A percentile compares a stretch with the other conserved stretches of the same genome.
These are phyloP conservation scores for Drosophila lowei DNA, from an alignment of 1,140 invertebrate species.

Conservation along the genomic window DNA sequence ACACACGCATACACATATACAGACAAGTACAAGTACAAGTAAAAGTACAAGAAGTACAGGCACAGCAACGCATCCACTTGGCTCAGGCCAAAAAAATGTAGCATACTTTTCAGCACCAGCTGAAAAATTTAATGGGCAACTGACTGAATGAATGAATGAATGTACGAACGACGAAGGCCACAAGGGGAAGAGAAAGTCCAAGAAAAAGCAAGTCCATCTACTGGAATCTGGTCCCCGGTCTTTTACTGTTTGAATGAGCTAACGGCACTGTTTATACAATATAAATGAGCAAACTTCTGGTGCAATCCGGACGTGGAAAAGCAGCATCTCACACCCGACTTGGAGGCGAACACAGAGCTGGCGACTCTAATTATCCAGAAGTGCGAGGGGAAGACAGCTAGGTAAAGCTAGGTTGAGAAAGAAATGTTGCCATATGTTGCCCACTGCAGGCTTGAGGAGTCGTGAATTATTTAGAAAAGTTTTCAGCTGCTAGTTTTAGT, in stretches of 20 bases:
- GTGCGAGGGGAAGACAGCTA: neutral
- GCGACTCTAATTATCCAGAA: conserved; percentile 54
- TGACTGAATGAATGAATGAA: conserved; percentile 13
- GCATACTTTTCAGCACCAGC: conserved; percentile 40
- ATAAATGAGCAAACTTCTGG: conserved; percentile 74
- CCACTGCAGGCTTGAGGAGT: too few relatives aligned
- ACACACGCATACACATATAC: conserved; percentile 4
- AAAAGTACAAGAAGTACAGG: neutral
- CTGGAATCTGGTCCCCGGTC: conserved; percentile 3
- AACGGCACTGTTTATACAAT: conserved; percentile 72
- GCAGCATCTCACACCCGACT: neutral
- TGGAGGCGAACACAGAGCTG: conserved; percentile 16
- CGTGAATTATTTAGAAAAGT: conserved; percentile 6
- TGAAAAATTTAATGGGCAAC: conserved; percentile 51
- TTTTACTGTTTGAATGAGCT: conserved; percentile 46
- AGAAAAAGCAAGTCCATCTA: neutral
- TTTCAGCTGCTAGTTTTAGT: neutral
- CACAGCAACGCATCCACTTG: neutral
- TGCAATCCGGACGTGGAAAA: conserved; percentile 34
- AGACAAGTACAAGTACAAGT: neutral
- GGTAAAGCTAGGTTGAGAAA: neutral
- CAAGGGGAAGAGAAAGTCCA: conserved; percentile 13
- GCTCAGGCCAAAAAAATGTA: conserved; percentile 21
- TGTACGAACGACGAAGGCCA: neutral
- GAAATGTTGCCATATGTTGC: conserved; percentile 1